Evolutionary conservation across 2,113 vertebrate species (phyloP).

Genomic region (Cyanoramphus novaezelandiae): DNA sequence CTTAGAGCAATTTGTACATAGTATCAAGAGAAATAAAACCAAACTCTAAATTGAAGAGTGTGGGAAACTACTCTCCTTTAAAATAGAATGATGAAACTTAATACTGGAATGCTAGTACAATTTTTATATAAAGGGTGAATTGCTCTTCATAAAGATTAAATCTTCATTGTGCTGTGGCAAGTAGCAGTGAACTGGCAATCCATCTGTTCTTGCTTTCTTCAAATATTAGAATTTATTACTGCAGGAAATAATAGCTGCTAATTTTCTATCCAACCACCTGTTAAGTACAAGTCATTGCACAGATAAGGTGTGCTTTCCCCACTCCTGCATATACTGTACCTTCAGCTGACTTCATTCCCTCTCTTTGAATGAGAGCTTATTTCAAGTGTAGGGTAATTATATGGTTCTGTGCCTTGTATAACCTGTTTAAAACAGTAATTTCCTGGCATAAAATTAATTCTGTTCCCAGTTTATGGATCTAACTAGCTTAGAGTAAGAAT

Average conservation of each 20-base stretch:
- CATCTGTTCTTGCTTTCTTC: conserved; percentile 49
- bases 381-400: conserved; percentile 54
- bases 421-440: conserved; percentile 58
- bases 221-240: conserved; percentile 70
- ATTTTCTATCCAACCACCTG: conserved; percentile 61
- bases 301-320: background rate
- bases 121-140: conserved; percentile 8
- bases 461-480: conserved; percentile 24
- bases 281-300: conserved; percentile 59
- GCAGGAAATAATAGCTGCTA: conserved; percentile 50
- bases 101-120: background rate
- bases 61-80: background rate
- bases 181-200: conserved; percentile 54
- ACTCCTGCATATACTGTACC: background rate
- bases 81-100: conserved; percentile 17
- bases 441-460: conserved; percentile 57
- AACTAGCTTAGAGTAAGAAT: background rate
- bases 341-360: conserved; percentile 49
- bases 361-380: conserved; percentile 51
- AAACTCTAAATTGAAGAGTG: background rate
- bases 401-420: conserved; percentile 18
- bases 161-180: conserved; percentile 56
- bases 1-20: background rate
- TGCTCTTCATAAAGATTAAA: conserved; percentile 58
- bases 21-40: background rate